These are phyloP conservation scores for Micronycteris hirsuta DNA, from an alignment of 2,113 vertebrate species.

Conservation along the genomic window DNA sequence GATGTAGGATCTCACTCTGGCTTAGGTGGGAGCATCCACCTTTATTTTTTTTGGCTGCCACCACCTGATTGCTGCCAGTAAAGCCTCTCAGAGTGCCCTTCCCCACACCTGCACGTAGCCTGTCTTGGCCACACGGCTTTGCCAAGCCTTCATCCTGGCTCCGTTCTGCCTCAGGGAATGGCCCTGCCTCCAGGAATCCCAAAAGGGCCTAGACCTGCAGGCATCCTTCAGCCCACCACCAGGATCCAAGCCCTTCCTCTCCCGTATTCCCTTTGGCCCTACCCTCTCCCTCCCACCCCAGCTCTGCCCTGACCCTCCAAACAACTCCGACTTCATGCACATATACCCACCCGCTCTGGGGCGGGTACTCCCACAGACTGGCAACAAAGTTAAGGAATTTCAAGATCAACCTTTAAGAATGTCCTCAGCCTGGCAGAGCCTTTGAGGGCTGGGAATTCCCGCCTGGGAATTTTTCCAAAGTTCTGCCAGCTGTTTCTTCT, in stretches of 20 bases:
- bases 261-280: background rate
- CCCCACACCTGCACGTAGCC: background rate
- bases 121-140: background rate
- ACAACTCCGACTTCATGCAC: background rate
- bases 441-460: constrained; percentile 59
- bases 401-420: background rate
- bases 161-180: background rate
- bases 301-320: background rate
- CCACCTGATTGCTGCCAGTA: background rate
- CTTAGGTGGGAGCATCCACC: background rate
- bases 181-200: background rate
- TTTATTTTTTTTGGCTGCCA: background rate
- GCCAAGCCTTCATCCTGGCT: background rate
- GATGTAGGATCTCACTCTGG: background rate
- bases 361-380: background rate
- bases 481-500: constrained; percentile 63
- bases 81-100: background rate
- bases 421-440: background rate
- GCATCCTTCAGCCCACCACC: no score
- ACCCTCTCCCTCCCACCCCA: background rate
- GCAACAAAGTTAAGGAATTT: background rate
- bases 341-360: no score
- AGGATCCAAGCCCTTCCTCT: no score
- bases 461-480: constrained; percentile 60
- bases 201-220: background rate